phyloP scores from a whole-genome alignment of 2,113 vertebrate species.

The Catharus fuscescens region DNA sequence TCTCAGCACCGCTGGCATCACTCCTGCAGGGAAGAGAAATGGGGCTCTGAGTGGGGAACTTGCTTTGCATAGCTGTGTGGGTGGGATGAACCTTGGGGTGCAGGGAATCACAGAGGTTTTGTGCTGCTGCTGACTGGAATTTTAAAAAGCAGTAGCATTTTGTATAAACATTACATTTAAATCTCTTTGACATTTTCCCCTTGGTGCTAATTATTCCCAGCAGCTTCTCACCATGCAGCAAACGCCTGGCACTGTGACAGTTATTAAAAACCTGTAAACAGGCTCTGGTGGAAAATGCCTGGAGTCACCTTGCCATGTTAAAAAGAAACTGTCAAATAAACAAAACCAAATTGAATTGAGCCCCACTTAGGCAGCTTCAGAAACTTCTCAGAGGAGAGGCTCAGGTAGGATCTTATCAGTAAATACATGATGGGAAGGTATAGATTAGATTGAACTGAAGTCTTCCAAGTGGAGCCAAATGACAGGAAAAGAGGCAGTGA shows the following conservation, averaged over 20 bases:
- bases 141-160: background rate
- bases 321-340: background rate
- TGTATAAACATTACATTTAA: background rate
- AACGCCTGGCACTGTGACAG: background rate
- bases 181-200: constrained; percentile 5
- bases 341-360: background rate
- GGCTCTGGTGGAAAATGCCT: background rate
- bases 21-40: background rate
- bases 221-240: background rate
- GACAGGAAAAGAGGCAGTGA: background rate
- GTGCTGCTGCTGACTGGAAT: background rate
- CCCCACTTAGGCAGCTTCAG: background rate
- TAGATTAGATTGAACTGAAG: background rate
- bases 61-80: background rate
- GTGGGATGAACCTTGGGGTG: background rate
- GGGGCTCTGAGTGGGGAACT: background rate
- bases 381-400: background rate
- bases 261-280: constrained; percentile 33
- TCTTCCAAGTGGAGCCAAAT: background rate
- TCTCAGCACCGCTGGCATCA: rapidly evolving
- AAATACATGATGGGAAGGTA: background rate
- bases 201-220: background rate
- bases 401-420: background rate
- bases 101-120: background rate
- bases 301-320: background rate